A percentile compares a stretch with the other conserved stretches of the same genome.
phyloP scores from a whole-genome alignment of 2,888 invertebrate genomes.

The Perizoma flavofasciatum region DNA sequence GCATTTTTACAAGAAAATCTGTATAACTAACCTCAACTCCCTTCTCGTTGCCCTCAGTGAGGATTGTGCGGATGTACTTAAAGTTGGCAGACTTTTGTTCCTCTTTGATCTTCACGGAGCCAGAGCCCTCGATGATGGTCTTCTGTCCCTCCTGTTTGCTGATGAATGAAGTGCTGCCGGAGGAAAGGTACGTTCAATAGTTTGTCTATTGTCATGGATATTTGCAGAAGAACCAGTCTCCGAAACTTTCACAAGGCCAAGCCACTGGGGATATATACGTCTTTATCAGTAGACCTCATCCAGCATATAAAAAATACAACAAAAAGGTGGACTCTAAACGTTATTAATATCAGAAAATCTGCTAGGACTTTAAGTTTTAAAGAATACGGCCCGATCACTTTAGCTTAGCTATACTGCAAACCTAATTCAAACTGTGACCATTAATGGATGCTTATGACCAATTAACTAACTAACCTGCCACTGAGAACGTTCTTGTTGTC shows the following conservation, averaged over 20 bases:
- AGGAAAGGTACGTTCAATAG: constrained; percentile 6
- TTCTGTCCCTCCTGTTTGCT: constrained; percentile 89
- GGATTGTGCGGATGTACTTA: constrained; percentile 87
- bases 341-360: too few relatives aligned
- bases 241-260: too few relatives aligned
- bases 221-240: too few relatives aligned
- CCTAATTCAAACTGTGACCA: too few relatives aligned
- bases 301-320: too few relatives aligned
- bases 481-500: constrained; percentile 86
- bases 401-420: too few relatives aligned
- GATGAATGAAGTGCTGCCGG: constrained; percentile 85
- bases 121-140: constrained; percentile 89
- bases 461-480: constrained; percentile 82
- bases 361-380: too few relatives aligned
- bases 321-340: too few relatives aligned
- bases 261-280: too few relatives aligned
- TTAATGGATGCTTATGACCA: too few relatives aligned
- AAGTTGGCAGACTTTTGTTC: constrained; percentile 88
- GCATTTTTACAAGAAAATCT: neutral
- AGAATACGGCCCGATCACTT: too few relatives aligned
- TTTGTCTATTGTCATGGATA: neutral
- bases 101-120: constrained; percentile 87
- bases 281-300: too few relatives aligned
- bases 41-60: constrained; percentile 86
- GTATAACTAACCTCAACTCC: constrained; percentile 77